Evolutionary conservation across 1,140 invertebrate species (phyloP), one percentile per base, ranked within the genome.

Genomic region (Muscidifurax raptorellus): DNA sequence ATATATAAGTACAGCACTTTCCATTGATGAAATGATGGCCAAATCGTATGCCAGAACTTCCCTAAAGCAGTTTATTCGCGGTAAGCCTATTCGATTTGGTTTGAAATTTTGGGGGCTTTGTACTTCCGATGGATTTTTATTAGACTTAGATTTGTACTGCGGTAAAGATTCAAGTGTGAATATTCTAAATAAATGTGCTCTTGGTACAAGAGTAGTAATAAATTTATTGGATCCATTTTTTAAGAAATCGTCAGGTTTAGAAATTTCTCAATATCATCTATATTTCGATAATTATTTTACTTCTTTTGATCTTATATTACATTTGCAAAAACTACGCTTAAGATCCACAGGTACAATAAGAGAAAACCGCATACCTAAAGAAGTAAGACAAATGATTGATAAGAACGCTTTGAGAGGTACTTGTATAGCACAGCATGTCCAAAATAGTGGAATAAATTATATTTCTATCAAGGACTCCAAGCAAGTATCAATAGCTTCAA

Each of bases 81-180:
- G 79, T 9, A 87, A 87, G 77, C 71, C 84, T 32, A 80, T 84
- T 78, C 44, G 84, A 80, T 87, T 87, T 80, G 84, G 86, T 25
- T 5, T 87, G 7, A 87, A 87, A 75, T 84, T 87, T 40, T 87
- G 85, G 86, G 74, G 75, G 4, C 72, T 87, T 0, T 87, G 81
- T 66, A 85, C 78, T 40, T 81, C 67, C 25, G 67, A 85, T 85
- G 83, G 87, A 3, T 85, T 32, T 44, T 25, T 87, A 15, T 72
- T 87, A 30, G 82, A 87, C 84, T 64, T 85, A 7, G 83, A 87
- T 86, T 76, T 86, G 25, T 87, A 87, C 81, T 87, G 85, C 44
- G 87, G 85, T 9, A 87, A 86, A 47, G 32, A 81, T 52, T 84
- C 22, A 64, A 25, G 15, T 76, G 76, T 80, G 44, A 85, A 52